Conservation (phyloP, 2,888 invertebrate genomes). For the Drosophila maculinotata region DNA sequence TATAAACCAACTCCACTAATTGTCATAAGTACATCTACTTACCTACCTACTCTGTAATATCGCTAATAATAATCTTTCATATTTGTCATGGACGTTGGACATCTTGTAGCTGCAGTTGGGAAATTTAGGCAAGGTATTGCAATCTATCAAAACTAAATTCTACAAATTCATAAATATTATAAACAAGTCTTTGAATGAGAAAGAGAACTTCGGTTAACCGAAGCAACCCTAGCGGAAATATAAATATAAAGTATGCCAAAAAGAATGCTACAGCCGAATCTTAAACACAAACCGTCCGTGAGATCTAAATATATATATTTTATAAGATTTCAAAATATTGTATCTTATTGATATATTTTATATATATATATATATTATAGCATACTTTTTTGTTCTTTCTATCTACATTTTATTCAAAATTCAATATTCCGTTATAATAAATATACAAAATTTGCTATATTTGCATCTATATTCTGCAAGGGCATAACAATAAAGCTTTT, state of each 20-base stretch:
- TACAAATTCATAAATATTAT: conserved; percentile 8
- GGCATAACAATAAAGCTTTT: conserved; percentile 8
- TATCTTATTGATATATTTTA: not conserved
- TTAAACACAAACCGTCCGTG: too few species aligned
- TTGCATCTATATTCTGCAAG: conserved; percentile 13
- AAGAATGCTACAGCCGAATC: too few species aligned
- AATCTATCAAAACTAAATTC: conserved; percentile 33
- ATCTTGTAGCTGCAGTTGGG: conserved; percentile 83
- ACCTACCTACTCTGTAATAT: conserved; percentile 24
- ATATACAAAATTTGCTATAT: not conserved
- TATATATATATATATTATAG: not conserved
- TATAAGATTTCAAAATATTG: not conserved
- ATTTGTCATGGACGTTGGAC: conserved; percentile 60
- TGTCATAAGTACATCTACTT: conserved; percentile 2
- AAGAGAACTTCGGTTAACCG: conserved; percentile 32
- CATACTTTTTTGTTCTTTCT: not conserved
- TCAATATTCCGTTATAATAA: not conserved
- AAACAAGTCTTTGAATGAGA: conserved; percentile 2
- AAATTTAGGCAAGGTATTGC: conserved; percentile 83
- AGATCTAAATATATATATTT: too few species aligned
- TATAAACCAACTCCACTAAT: conserved; percentile 12
- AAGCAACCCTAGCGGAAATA: conserved; percentile 33
- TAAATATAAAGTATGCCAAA: too few species aligned
- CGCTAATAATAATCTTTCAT: conserved; percentile 55
- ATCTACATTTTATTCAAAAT: not conserved